Conservation (phyloP, 2,888 invertebrate genomes). For the Drosophila greeni region DNA sequence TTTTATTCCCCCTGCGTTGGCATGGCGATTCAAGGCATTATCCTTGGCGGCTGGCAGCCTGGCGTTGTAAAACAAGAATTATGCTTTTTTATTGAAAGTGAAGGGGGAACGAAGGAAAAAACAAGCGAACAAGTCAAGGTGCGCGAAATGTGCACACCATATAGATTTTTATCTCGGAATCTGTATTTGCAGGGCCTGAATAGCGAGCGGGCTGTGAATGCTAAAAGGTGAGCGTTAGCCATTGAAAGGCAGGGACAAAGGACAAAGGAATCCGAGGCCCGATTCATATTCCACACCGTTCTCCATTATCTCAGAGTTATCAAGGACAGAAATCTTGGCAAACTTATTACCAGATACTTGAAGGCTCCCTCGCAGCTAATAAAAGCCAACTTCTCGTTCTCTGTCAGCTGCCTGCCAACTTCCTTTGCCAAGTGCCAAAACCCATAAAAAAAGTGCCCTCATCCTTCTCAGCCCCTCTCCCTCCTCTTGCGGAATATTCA, state of each 20-base stretch:
- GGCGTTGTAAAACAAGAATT: slow-evolving; percentile 50
- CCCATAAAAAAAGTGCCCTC: slow-evolving; percentile 27
- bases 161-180: slow-evolving; percentile 34
- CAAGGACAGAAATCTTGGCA: slow-evolving; percentile 18
- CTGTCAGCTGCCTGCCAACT: slow-evolving; percentile 43
- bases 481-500: slow-evolving; percentile 34
- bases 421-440: slow-evolving; percentile 24
- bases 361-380: slow-evolving; percentile 39
- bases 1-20: slow-evolving; percentile 10
- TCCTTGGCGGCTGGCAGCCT: slow-evolving; percentile 34
- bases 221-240: slow-evolving; percentile 9
- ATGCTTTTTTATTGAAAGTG: slow-evolving; percentile 53
- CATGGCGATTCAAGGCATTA: slow-evolving; percentile 46
- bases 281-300: background rate
- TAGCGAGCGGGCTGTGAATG: background rate
- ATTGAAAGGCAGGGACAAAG: slow-evolving; percentile 10
- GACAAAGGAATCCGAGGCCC: slow-evolving; percentile 8
- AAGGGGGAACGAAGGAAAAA: slow-evolving; percentile 19
- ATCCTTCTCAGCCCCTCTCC: background rate
- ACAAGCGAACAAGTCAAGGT: slow-evolving; percentile 29
- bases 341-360: slow-evolving; percentile 52
- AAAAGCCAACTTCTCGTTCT: slow-evolving; percentile 38
- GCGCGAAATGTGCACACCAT: slow-evolving; percentile 34
- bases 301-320: slow-evolving; percentile 30
- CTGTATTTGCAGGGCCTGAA: slow-evolving; percentile 18